phyloP scores from a whole-genome alignment of 2,113 vertebrate species.

The Sorex araneus region DNA sequence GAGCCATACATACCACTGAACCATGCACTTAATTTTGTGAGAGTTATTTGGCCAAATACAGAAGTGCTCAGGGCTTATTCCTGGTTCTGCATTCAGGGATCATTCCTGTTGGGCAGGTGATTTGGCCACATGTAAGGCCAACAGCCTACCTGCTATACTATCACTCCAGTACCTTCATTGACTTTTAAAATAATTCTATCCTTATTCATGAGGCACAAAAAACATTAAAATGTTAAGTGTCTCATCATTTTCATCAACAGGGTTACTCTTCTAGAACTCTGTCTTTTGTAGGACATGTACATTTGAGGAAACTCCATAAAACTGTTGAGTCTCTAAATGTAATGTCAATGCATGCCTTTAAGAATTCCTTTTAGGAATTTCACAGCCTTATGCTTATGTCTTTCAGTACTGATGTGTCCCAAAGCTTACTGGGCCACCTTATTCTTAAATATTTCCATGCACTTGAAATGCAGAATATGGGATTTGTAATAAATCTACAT shows the following conservation, averaged over 20 bases:
- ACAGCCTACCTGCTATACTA: too few relatives aligned
- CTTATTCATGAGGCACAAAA: constrained; percentile 47
- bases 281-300: constrained; percentile 39
- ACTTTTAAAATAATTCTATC: not conserved
- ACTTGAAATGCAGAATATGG: constrained; percentile 35
- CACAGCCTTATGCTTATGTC: not conserved
- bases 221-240: constrained; percentile 42
- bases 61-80: too few relatives aligned
- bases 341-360: not conserved
- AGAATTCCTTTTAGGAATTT: not conserved
- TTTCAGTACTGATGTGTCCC: constrained; percentile 1
- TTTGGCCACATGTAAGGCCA: too few relatives aligned
- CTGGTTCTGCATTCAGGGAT: too few relatives aligned
- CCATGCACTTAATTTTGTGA: not conserved
- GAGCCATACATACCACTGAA: not conserved
- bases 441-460: constrained; percentile 21
- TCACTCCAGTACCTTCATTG: too few relatives aligned
- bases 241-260: constrained; percentile 34
- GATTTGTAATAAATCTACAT: constrained; percentile 37
- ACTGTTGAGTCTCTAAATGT: constrained; percentile 17
- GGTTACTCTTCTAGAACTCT: constrained; percentile 41
- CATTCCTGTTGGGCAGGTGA: too few relatives aligned
- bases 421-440: constrained; percentile 22
- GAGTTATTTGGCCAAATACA: too few relatives aligned
- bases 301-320: not conserved